Base-by-base conservation (phyloP, 2,113 vertebrate genomes). In the Trinectes maculatus region DNA sequence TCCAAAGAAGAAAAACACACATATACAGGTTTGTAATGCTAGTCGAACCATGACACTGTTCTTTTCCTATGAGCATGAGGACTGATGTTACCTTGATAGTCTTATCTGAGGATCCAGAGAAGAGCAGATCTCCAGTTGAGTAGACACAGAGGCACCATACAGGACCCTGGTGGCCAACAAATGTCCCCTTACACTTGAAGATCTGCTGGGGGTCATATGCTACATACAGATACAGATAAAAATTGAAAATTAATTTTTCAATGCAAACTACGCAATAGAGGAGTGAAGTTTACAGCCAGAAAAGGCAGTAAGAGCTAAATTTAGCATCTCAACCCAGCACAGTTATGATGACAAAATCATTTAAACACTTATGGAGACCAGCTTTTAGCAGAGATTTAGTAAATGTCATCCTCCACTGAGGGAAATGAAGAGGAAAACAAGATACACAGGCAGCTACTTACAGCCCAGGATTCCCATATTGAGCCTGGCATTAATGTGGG, bases 391-490 rank as follows among this genome's bases (percentile, higher is more conserved):
- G 24, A 3, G 4, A 4, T 42, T 62, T 25, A 18, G 24, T 8
- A 58, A 13, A 63, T 11, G 7, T 11, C 24, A 18, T 31, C 2
- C 12, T 22, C n/a, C 1, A 3, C 16, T 36, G 60, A 37, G 18
- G 28, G 28, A 34, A 1, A 36, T 6, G 26, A 33, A 22, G 3
- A n/a, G 44, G 2, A 21, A 44, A 29, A n/a, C 19, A 26, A 7
- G 33, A 46, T 19, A 31, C 34, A 39, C 6, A 18, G 13, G 13
- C 1, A 18, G 28, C 25, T 69, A 98, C 97, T 96, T 88, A 99
- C 98, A 99, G 73, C 98, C 98, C n/a, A 99, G 92, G 86, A 99
- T 99, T 55, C 98, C 97, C 95, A 96, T 99, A 92, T 99, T 99
- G 80, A 99, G 95, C 37, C 98, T 93, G 62, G 98, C 96, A 0